Evolutionary conservation across 2,113 vertebrate species (phyloP), one percentile per base, ranked within the genome.

Genomic region (Willisornis vidua): DNA sequence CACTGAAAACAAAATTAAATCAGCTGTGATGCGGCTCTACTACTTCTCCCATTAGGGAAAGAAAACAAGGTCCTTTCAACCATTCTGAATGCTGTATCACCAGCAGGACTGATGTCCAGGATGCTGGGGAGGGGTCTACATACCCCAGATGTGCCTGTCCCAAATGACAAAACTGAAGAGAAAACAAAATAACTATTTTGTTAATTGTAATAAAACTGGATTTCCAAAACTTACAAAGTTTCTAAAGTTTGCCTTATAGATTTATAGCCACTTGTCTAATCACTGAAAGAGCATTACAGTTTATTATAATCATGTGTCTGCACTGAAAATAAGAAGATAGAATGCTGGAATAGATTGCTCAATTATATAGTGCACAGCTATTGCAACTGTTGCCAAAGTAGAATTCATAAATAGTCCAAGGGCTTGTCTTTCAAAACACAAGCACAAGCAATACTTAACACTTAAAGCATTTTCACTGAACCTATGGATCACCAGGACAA

Each of bases 1-100:
- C 76, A 78, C 63, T 52, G 83, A 89, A 92, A 97, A 63, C 85
- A 83, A 94, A 95, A 96, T 95, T 91, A 87, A 94, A 91, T 94
- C 85, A 90, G 52, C 68, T 68, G 58, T 52, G 81, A 72, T 79
- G 77, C 46, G 87, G 49, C 55, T 68, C 46, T 73, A 66, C 75
- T 85, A 65, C n/a, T 94, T 84, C 48, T 79, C 57, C n/a, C 39
- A 90, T 46, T 41, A 82, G 63, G 19, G 19, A 77, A 87, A 63
- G n/a, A 85, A 89, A 95, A 75, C 49, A 66, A 95, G 76, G 74
- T 37, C 65, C 59, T 55, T 84, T 81, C 54, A 45, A 75, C 39
- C 62, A 76, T 22, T 54, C 58, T 87, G 54, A 97, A 87, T 70
- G 71, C 33, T 68, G 41, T 26, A 57, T 63, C 94, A 87, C 74